Conservation (phyloP, 2,888 invertebrate species). For the Drosophila maculinotata region DNA sequence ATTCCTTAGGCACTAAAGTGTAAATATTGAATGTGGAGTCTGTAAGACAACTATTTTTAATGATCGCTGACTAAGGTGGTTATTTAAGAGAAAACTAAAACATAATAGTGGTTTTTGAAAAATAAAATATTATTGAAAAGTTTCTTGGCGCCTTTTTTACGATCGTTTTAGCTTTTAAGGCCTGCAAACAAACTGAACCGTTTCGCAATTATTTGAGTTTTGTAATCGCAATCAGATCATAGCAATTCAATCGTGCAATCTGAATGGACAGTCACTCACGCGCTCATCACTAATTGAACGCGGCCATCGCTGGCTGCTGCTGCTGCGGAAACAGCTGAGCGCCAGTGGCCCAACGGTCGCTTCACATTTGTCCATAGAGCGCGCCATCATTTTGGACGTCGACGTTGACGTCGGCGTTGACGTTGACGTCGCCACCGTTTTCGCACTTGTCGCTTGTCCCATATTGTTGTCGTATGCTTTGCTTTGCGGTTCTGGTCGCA, state of each 20-base stretch:
- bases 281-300: conserved; percentile 31
- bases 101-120: no score
- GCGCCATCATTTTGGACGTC: conserved; percentile 27
- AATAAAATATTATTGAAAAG: no score
- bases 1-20: no score
- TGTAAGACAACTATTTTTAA: no score
- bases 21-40: not conserved
- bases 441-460: conserved; percentile 54
- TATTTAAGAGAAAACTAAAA: no score
- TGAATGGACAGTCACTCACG: no score
- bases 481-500: conserved; percentile 51
- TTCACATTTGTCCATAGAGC: conserved; percentile 39
- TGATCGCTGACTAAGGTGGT: no score
- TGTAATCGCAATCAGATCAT: not conserved
- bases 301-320: conserved; percentile 29
- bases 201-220: not conserved
- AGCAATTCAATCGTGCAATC: conserved; percentile 6
- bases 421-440: conserved; percentile 26
- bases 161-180: not conserved
- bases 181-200: no score
- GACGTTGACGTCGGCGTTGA: conserved; percentile 10
- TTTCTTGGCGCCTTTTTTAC: not conserved
- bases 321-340: conserved; percentile 43
- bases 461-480: conserved; percentile 64
- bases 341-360: conserved; percentile 40